Percentiles rank a stretch among this genome's conserved stretches.
phyloP scores from a whole-genome alignment of 2,888 invertebrate species.

The Amphipoea lucens region DNA sequence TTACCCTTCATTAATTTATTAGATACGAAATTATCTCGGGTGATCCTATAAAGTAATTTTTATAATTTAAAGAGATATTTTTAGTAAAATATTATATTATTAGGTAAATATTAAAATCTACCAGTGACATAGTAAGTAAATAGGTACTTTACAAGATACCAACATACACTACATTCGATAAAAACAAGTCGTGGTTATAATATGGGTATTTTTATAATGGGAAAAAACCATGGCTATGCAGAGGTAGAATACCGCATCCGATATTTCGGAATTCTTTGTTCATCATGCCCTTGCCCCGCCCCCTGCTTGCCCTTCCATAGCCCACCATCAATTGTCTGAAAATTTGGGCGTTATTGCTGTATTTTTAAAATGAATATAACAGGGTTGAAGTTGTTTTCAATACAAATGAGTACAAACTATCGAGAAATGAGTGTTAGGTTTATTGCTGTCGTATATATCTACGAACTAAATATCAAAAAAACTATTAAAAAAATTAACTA shows the following conservation, averaged over 20 bases:
- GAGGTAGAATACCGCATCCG: neutral
- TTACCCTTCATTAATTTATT: no score
- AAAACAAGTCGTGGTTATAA: no score
- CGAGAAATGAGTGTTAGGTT: neutral
- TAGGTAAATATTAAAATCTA: neutral
- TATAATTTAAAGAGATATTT: no score
- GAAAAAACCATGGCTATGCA: rapidly evolving
- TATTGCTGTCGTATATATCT: neutral
- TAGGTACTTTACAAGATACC: neutral
- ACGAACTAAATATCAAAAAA: no score
- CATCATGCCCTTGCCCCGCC: neutral
- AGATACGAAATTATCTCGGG: no score
- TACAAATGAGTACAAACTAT: neutral
- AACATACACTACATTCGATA: neutral
- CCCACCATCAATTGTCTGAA: neutral
- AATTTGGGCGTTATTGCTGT: neutral
- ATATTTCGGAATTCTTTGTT: neutral
- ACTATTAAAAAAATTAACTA: neutral
- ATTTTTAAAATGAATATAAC: neutral
- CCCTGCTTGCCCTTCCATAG: neutral
- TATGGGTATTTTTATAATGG: neutral
- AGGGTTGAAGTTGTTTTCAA: neutral
- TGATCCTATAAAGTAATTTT: neutral
- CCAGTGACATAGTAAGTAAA: neutral
- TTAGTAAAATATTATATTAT: neutral